Evolutionary conservation across 1,140 invertebrate species (phyloP), one percentile per base, ranked within the genome.

Genomic region (Achroia grisella): DNA sequence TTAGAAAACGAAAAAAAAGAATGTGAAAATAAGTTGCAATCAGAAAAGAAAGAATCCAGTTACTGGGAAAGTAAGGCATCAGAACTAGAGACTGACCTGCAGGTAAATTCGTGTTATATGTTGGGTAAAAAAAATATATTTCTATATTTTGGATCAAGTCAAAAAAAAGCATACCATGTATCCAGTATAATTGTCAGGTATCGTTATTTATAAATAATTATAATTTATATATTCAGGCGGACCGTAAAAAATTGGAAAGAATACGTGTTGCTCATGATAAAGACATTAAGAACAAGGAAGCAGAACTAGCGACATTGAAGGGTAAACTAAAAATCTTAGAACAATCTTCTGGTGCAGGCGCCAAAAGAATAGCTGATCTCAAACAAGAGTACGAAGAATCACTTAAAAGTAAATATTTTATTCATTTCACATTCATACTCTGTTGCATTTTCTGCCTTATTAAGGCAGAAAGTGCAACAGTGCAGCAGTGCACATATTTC

Each of bases 361-460:
- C 87, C 4, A 92, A 91, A 61, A 90, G 90, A 58, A 88, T 92
- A 50, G 84, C 88, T 14, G 90, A 92, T 58, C 67, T 92, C 31
- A 91, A 91, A 60, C 87, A 91, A 61, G 90, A 89, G 61, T 89
- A 91, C 51, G 89, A 91, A 70, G 89, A 91, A 37, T 88, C 87
- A 64, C 89, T 92, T 51, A 88, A 90, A 66, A 91, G 91, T 93
- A 34, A 37, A 13, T 11, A 11, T 35, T 35, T 48, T 23, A 6
- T 3, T 23, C 2, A 23, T 23, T 3, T 23, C n/a, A n/a, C n/a
- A n/a, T n/a, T n/a, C n/a, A n/a, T n/a, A n/a, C n/a, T n/a, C n/a
- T n/a, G n/a, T n/a, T n/a, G n/a, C n/a, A n/a, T n/a, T n/a, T n/a
- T n/a, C n/a, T n/a, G n/a, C n/a, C n/a, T n/a, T n/a, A n/a, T n/a